These are phyloP conservation scores for Eueides isabella DNA, from an alignment of 1,140 invertebrate species.

Conservation along the genomic window DNA sequence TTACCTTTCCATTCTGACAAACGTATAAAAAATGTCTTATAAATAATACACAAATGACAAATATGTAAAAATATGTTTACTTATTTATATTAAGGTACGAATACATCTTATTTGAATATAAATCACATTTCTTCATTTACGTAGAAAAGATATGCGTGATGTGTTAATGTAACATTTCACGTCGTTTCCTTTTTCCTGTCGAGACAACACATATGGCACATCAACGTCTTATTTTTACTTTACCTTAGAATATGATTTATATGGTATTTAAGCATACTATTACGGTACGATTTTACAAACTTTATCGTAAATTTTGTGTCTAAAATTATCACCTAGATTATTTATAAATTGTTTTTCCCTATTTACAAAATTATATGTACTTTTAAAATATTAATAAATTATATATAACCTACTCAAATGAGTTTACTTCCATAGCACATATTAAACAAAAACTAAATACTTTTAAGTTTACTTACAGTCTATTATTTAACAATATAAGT, in stretches of 20 bases:
- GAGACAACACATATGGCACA: background rate
- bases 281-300: no score
- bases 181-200: background rate
- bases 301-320: no score
- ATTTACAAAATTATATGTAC: no score
- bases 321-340: no score
- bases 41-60: background rate
- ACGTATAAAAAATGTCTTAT: background rate
- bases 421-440: no score
- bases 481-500: background rate
- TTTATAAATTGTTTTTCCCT: no score
- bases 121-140: background rate
- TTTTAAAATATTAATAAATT: no score
- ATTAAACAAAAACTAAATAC: no score
- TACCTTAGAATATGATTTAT: background rate
- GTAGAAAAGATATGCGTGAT: background rate
- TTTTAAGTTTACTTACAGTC: no score
- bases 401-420: no score
- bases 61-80: background rate
- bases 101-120: conserved; percentile 8
- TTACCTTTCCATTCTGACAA: conserved; percentile 14
- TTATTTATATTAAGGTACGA: background rate
- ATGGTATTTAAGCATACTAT: background rate
- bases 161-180: background rate
- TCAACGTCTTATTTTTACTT: background rate